Conservation (phyloP, 2,888 invertebrate species). For the Tenthredo distinguenda region DNA sequence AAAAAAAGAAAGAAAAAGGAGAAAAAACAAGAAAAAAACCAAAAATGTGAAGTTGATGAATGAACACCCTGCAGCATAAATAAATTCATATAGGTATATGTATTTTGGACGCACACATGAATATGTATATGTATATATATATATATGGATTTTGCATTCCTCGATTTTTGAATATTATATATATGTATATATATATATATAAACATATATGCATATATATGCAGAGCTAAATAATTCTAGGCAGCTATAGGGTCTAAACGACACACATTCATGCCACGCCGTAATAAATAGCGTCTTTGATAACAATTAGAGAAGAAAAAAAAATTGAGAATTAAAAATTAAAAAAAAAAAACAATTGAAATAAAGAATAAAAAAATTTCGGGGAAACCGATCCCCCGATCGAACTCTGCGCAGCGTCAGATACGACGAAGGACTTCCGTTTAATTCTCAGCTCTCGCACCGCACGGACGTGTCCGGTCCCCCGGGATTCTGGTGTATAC, state of each 20-base stretch:
- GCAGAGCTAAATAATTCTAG: conserved; percentile 49
- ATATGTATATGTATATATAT: conserved; percentile 51
- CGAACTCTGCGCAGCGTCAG: background rate
- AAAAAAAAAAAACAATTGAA: conserved; percentile 46
- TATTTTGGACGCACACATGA: conserved; percentile 55
- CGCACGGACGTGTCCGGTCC: background rate
- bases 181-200: conserved; percentile 43
- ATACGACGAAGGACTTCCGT: background rate
- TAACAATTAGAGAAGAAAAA: background rate
- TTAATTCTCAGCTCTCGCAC: background rate
- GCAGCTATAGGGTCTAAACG: conserved; percentile 41
- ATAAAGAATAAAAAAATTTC: background rate
- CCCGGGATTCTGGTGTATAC: background rate
- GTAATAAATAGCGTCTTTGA: background rate
- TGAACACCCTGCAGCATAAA: conserved; percentile 18
- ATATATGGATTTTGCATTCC: conserved; percentile 30
- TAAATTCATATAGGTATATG: conserved; percentile 29
- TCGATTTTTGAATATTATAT: conserved; percentile 11
- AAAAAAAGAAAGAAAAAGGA: conserved; percentile 41
- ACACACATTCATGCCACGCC: conserved; percentile 50
- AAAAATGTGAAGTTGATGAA: conserved; percentile 45
- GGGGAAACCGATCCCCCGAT: background rate
- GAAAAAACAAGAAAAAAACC: conserved; percentile 51
- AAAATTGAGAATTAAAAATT: conserved; percentile 53
- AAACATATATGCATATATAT: conserved; percentile 12